phyloP scores from a whole-genome alignment of 2,797 vertebrate species.

The Moxostoma hubbsi region DNA sequence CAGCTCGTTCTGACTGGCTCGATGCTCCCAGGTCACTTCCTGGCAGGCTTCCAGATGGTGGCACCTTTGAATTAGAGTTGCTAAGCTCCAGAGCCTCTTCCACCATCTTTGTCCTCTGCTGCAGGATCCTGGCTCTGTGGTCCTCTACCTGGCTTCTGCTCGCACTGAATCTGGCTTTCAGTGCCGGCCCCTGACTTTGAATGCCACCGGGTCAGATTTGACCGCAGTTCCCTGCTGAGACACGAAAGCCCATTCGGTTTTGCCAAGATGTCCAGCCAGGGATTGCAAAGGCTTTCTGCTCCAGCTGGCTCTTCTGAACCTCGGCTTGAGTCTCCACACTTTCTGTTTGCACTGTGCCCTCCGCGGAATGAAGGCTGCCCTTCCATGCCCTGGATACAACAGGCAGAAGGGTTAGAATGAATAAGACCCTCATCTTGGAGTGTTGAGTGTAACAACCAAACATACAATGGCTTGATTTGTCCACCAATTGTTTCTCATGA shows the following conservation, averaged over 20 bases:
- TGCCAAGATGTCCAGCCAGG: slow-evolving; percentile 1
- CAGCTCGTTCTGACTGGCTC: slow-evolving; percentile 1
- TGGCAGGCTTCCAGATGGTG: slow-evolving; percentile 44
- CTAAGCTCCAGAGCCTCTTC: slow-evolving; percentile 54
- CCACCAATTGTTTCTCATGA: too few species aligned
- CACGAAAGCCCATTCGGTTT: not conserved
- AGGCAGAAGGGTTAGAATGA: not conserved
- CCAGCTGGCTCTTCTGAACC: slow-evolving; percentile 31
- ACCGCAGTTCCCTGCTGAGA: slow-evolving; percentile 25
- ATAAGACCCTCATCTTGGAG: slow-evolving; percentile 9
- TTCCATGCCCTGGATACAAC: slow-evolving; percentile 13
- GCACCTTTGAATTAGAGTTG: slow-evolving; percentile 65
- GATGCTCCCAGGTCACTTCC: slow-evolving; percentile 26
- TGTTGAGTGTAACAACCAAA: not conserved
- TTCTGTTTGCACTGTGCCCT: slow-evolving; percentile 16
- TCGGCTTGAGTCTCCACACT: slow-evolving; percentile 24
- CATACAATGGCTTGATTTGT: too few species aligned
- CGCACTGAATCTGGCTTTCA: slow-evolving; percentile 71
- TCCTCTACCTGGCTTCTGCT: slow-evolving; percentile 68
- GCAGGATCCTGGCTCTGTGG: slow-evolving; percentile 61
- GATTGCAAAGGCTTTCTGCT: too few species aligned
- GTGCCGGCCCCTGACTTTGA: slow-evolving; percentile 74
- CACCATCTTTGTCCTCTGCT: slow-evolving; percentile 9
- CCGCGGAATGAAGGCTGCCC: not conserved
- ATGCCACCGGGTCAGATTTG: slow-evolving; percentile 70